Base-by-base conservation (phyloP, 2,888 invertebrate species). In the Sialis fuliginosa region DNA sequence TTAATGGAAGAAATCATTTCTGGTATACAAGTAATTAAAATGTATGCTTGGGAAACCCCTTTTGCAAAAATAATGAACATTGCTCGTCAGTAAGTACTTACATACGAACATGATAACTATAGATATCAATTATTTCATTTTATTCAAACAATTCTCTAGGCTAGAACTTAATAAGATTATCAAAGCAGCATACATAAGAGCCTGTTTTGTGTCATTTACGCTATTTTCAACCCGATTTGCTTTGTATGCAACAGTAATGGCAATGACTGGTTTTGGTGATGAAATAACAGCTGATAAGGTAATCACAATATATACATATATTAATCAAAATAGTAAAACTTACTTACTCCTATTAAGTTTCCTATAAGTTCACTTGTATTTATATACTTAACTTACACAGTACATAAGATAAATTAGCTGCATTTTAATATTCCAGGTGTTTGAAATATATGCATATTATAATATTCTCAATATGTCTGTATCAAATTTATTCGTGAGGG, bases 1-100 rank as follows among this genome's bases (percentile, higher is more conserved):
- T 72, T 93, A 44, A 96, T 96, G 91, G 90, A 86, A 60, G 96
- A 97, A 72, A 81, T 96, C 54, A 83, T 96, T 51, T 77, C 77
- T 48, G 95, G 92, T 43, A 91, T 97, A 67, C 83, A 91, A 68
- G 89, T 88, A 51, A 77, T 81, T 52, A 81, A 82, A 62, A 77
- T 79, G 77, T 84, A 77, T 57, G 75, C 77, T 4, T 84, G 83
- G 74, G 85, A 85, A 57, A 75, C 71, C 50, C 78, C 81, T 0
- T 84, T 84, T 56, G 73, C 75, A 13, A 68, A 73, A 31, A 57
- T 81, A 32, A 70, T 83, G 5, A 69, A 68, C 42, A 59, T 69
- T 2, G 72, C 80, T 0, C 62, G 83, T 54, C 39, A 33, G 31
- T 33, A 40, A 7, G 34, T 34, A n/a, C n/a, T n/a, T n/a, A n/a